Percentiles rank a stretch among this genome's conserved stretches.
Conservation (phyloP, 2,888 invertebrate species). For the Carterocephalus palaemon region DNA sequence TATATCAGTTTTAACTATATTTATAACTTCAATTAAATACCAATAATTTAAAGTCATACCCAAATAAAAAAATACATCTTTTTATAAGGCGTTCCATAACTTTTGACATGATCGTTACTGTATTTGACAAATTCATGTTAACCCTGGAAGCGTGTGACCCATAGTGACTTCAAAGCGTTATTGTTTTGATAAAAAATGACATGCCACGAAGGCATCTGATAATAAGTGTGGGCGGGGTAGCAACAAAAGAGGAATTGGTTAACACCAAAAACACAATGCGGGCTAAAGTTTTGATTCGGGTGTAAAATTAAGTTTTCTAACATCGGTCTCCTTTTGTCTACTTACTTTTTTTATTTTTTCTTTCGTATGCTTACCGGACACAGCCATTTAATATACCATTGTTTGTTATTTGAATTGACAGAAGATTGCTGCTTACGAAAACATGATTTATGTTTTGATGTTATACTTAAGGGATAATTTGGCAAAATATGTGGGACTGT, state of each 20-base stretch:
- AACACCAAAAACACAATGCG: constrained; percentile 68
- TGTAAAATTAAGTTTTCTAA: constrained; percentile 75
- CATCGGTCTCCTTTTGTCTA: constrained; percentile 56
- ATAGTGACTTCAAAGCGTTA: constrained; percentile 55
- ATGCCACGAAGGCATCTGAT: constrained; percentile 72
- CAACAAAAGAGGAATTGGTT: constrained; percentile 75
- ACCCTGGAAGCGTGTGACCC: constrained; percentile 50
- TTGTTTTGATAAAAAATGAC: constrained; percentile 79
- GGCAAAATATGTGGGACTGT: constrained; percentile 34
- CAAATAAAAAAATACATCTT: too few species aligned
- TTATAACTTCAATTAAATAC: too few species aligned
- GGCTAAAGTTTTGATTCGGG: constrained; percentile 67
- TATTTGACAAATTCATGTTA: constrained; percentile 58
- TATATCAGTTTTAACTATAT: too few species aligned
- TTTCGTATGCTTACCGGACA: constrained; percentile 48
- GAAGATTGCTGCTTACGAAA: constrained; percentile 47
- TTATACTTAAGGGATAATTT: constrained; percentile 35
- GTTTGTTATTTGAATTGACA: constrained; percentile 57
- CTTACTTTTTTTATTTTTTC: constrained; percentile 44
- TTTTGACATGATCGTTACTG: constrained; percentile 49
- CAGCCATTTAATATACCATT: constrained; percentile 43
- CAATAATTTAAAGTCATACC: too few species aligned
- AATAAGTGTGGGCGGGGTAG: constrained; percentile 71
- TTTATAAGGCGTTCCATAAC: too few species aligned
- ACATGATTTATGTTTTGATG: constrained; percentile 35